Conservation (phyloP, 2,888 invertebrate species). For the Rhopalosiphum nymphaeae region DNA sequence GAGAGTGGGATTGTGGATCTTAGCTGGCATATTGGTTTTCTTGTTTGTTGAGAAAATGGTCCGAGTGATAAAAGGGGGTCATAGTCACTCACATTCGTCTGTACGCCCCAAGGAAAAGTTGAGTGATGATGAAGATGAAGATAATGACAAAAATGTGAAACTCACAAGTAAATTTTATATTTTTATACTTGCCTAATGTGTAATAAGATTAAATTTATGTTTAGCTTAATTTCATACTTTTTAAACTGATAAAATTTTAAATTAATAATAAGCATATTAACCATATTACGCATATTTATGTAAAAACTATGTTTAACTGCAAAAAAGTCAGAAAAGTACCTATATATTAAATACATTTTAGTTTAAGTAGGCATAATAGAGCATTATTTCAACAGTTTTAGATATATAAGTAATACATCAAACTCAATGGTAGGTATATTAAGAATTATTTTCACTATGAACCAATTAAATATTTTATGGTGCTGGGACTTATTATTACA, state of each 20-base stretch:
- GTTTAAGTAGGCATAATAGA: background rate
- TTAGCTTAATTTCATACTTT: background rate
- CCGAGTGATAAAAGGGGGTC: slow-evolving; percentile 86
- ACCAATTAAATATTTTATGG: background rate
- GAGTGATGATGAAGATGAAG: slow-evolving; percentile 66
- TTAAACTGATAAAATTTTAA: background rate
- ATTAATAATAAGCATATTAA: background rate
- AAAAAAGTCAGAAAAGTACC: background rate
- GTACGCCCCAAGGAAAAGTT: slow-evolving; percentile 57
- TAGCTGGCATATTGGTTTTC: slow-evolving; percentile 93
- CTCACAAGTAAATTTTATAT: slow-evolving; percentile 67
- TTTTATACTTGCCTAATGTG: background rate
- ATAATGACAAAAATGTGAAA: slow-evolving; percentile 70
- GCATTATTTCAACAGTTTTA: background rate
- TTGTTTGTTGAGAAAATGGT: slow-evolving; percentile 94
- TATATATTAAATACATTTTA: background rate
- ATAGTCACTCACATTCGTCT: slow-evolving; percentile 79
- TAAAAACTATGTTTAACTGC: background rate
- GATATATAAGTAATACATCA: background rate
- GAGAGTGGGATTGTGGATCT: slow-evolving; percentile 90
- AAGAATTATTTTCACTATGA: background rate
- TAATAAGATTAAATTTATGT: background rate
- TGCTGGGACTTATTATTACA: background rate
- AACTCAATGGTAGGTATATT: background rate
- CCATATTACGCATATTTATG: no score